These are phyloP conservation scores for Calephelis perditalis DNA, from an alignment of 2,888 invertebrate genomes.

Conservation along the genomic window DNA sequence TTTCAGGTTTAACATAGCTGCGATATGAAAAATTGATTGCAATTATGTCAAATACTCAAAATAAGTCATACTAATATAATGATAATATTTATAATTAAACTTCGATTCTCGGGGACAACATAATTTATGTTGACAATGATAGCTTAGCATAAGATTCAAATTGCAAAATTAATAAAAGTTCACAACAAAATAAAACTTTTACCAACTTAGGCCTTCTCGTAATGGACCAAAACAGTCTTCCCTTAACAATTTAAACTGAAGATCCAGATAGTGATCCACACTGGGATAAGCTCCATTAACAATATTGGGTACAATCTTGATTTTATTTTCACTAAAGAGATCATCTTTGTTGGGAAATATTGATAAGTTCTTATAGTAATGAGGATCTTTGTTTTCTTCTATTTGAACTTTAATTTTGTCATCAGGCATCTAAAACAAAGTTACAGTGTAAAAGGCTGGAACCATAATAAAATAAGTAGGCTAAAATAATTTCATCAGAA, in stretches of 20 bases:
- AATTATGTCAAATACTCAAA: too few relatives aligned
- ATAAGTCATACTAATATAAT: too few relatives aligned
- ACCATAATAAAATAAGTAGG: too few relatives aligned
- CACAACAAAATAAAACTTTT: slow-evolving; percentile 31
- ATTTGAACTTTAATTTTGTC: background rate
- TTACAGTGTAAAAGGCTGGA: background rate
- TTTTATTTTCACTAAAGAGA: slow-evolving; percentile 65
- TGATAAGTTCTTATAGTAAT: slow-evolving; percentile 49
- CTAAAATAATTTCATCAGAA: too few relatives aligned
- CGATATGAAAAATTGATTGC: too few relatives aligned
- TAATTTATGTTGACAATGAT: too few relatives aligned
- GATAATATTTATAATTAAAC: too few relatives aligned
- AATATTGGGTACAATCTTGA: slow-evolving; percentile 71
- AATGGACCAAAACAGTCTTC: slow-evolving; percentile 89
- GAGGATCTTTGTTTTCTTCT: slow-evolving; percentile 32
- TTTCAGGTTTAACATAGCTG: too few relatives aligned
- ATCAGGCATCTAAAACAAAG: slow-evolving; percentile 1
- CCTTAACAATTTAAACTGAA: slow-evolving; percentile 86
- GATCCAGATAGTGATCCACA: slow-evolving; percentile 85
- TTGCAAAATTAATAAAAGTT: background rate
- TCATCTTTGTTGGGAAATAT: slow-evolving; percentile 72
- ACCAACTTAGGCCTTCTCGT: slow-evolving; percentile 80
- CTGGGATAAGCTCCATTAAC: slow-evolving; percentile 79
- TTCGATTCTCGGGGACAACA: too few relatives aligned
- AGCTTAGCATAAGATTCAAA: slow-evolving; percentile 7